Percentiles rank a stretch among this genome's conserved stretches.
phyloP scores from a whole-genome alignment of 2,888 invertebrate species.

The Tinea trinotella region DNA sequence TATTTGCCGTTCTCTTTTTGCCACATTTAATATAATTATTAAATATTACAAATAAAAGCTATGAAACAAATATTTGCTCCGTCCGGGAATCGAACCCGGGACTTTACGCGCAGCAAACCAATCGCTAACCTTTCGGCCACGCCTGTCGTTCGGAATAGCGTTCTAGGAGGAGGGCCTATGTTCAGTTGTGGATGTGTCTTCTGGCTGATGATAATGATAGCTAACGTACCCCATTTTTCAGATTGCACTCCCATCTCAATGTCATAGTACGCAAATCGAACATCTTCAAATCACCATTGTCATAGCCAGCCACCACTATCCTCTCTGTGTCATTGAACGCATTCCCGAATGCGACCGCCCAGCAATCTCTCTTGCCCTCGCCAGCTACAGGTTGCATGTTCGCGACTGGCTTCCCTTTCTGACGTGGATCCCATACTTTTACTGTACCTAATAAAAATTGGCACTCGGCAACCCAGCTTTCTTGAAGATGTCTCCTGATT shows the following conservation, averaged over 20 bases:
- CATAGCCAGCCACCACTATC: constrained; percentile 92
- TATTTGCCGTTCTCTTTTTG: neutral
- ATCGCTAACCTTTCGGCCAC: no score
- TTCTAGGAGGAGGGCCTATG: no score
- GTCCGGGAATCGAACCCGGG: no score
- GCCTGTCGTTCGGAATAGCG: no score
- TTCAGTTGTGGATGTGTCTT: no score
- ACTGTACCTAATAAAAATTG: constrained; percentile 78
- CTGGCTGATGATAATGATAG: neutral
- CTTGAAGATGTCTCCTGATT: no score
- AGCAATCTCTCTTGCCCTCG: constrained; percentile 87
- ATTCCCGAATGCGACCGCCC: constrained; percentile 94
- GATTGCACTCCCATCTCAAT: constrained; percentile 90
- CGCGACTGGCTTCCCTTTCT: constrained; percentile 90
- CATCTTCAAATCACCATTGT: constrained; percentile 96
- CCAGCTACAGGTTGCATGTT: constrained; percentile 85
- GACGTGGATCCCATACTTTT: constrained; percentile 96
- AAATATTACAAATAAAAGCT: no score
- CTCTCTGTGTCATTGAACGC: constrained; percentile 90
- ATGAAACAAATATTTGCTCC: no score
- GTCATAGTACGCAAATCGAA: constrained; percentile 90
- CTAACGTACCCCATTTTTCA: constrained; percentile 86
- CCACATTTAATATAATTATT: no score
- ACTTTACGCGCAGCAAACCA: no score
- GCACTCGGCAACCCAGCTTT: no score